phyloP scores from a whole-genome alignment of 2,888 invertebrate species.

The Rhodophaea formosa region DNA sequence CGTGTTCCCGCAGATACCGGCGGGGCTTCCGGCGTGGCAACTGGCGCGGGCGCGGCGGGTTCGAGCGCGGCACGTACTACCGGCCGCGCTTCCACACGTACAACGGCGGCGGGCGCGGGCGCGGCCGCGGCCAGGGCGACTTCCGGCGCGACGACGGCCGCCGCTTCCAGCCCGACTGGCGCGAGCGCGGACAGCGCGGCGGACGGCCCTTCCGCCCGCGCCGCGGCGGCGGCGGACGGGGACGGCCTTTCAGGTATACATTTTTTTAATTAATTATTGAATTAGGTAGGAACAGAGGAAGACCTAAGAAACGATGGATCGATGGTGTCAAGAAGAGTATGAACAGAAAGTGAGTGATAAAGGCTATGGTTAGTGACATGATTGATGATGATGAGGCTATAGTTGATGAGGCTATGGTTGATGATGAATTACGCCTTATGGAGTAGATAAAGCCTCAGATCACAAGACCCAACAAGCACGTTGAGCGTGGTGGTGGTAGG shows the following conservation, averaged over 20 bases:
- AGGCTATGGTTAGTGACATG: too few relatives aligned
- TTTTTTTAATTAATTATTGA: too few relatives aligned
- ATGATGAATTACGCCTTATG: too few relatives aligned
- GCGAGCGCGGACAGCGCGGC: conserved; percentile 61
- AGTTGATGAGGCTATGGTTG: too few relatives aligned
- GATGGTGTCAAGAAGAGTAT: too few relatives aligned
- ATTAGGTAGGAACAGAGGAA: too few relatives aligned
- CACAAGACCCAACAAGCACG: too few relatives aligned
- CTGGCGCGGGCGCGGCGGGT: conserved; percentile 81
- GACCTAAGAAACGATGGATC: too few relatives aligned
- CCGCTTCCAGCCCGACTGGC: conserved; percentile 56
- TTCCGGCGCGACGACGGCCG: conserved; percentile 65
- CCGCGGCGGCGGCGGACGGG: conserved; percentile 64
- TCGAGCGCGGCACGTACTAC: conserved; percentile 89
- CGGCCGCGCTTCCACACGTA: conserved; percentile 88
- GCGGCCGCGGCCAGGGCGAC: conserved; percentile 67
- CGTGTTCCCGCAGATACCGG: conserved; percentile 45
- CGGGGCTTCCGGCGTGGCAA: conserved; percentile 71
- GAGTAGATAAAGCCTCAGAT: too few relatives aligned
- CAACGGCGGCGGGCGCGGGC: conserved; percentile 80
- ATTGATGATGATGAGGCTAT: too few relatives aligned
- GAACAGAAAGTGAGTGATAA: too few relatives aligned
- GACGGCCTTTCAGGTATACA: conserved; percentile 67
- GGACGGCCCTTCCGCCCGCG: conserved; percentile 67
- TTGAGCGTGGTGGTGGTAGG: too few relatives aligned